Conservation (phyloP, 2,113 vertebrate species). For the Cryptomyrus ogoouensis region DNA sequence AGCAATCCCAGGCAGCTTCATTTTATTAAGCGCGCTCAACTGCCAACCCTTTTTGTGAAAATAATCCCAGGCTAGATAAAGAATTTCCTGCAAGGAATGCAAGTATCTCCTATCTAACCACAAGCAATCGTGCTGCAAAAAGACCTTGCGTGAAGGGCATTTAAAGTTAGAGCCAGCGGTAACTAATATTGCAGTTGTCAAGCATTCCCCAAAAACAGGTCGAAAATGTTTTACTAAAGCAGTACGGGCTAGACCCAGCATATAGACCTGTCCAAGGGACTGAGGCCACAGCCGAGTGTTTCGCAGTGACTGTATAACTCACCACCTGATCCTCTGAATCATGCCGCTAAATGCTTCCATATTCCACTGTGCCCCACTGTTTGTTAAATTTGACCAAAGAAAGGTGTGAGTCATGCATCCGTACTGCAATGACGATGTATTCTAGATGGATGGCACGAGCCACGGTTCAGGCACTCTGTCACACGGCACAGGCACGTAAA, state of each 20-base stretch:
- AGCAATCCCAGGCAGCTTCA: conserved; percentile 1
- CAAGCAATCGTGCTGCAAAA: background rate
- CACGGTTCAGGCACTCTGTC: background rate
- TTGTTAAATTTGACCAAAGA: background rate
- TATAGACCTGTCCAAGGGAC: background rate
- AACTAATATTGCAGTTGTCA: background rate
- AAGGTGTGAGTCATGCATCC: background rate
- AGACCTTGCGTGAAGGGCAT: background rate
- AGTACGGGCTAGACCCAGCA: background rate
- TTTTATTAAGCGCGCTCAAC: conserved; percentile 13
- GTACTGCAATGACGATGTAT: background rate
- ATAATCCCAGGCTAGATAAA: conserved; percentile 13
- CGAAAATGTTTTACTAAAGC: background rate
- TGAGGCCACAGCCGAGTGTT: background rate
- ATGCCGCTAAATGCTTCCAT: background rate
- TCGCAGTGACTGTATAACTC: background rate
- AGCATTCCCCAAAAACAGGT: background rate
- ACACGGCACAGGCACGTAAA: background rate
- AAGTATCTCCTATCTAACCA: conserved; percentile 14
- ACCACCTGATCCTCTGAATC: background rate
- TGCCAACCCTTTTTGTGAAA: conserved; percentile 10
- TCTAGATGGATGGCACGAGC: background rate
- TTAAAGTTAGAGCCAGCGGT: background rate
- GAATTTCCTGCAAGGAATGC: conserved; percentile 17
- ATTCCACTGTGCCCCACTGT: background rate